Evolutionary conservation across 2,888 invertebrate genomes (phyloP).

Genomic region (Watsonalla cultraria): DNA sequence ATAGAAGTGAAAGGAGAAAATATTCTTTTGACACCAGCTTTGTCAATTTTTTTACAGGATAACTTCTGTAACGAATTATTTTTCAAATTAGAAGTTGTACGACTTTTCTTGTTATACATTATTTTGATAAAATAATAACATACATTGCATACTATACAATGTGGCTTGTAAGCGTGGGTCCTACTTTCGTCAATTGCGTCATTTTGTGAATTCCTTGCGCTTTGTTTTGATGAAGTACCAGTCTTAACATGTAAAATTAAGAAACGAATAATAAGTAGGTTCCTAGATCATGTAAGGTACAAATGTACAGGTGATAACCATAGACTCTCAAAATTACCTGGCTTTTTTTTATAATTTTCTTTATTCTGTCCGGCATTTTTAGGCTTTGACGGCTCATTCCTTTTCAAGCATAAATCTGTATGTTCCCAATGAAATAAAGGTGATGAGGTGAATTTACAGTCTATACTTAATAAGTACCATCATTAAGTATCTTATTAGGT

Average conservation of each 20-base stretch:
- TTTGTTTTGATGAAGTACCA: constrained; percentile 10
- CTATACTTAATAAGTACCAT: too few relatives aligned
- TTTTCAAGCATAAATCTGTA: constrained; percentile 13
- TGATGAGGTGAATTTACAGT: too few relatives aligned
- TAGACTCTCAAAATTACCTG: constrained; percentile 20
- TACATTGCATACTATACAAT: constrained; percentile 6
- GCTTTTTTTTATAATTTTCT: constrained; percentile 28
- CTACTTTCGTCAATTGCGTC: background rate
- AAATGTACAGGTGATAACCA: background rate
- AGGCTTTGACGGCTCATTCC: constrained; percentile 17
- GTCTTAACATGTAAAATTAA: background rate
- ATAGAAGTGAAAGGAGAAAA: constrained; percentile 36
- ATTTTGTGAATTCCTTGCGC: constrained; percentile 2
- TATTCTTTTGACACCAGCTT: constrained; percentile 29
- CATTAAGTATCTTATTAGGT: too few relatives aligned
- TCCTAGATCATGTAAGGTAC: too few relatives aligned
- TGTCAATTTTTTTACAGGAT: constrained; percentile 17
- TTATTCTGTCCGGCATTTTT: constrained; percentile 35
- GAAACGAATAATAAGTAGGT: too few relatives aligned
- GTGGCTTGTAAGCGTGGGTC: background rate
- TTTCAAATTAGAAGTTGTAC: background rate
- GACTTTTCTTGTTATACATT: background rate
- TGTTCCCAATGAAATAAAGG: constrained; percentile 9
- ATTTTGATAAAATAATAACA: background rate
- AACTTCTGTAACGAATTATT: constrained; percentile 24